Evolutionary conservation across 1,140 invertebrate genomes (phyloP).

Genomic region (Drosophila jambulina): DNA sequence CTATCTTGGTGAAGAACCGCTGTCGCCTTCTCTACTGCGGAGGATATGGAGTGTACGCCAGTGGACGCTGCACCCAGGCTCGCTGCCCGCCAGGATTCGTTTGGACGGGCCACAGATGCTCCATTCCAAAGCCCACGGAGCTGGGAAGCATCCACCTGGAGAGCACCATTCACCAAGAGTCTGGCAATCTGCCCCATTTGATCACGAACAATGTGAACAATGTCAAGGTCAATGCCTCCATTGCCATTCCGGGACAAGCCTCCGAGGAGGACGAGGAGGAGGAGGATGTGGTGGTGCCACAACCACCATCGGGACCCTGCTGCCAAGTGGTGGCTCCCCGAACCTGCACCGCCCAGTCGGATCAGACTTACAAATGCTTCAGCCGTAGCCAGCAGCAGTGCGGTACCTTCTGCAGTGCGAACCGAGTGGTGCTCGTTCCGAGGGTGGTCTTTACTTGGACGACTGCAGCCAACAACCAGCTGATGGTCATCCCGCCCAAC

Average conservation of each 20-base stretch:
- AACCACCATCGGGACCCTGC: constrained; percentile 19
- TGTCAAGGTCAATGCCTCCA: constrained; percentile 59
- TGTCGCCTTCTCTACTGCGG: constrained; percentile 66
- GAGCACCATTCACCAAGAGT: constrained; percentile 18
- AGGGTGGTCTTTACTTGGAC: constrained; percentile 23
- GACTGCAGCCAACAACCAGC: constrained; percentile 25
- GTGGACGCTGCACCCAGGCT: constrained; percentile 43
- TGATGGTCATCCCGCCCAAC: constrained; percentile 62
- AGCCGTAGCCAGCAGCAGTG: constrained; percentile 52
- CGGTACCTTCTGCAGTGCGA: constrained; percentile 56
- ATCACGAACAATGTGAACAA: constrained; percentile 60
- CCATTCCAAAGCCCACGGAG: constrained; percentile 20
- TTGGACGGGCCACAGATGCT: constrained; percentile 66
- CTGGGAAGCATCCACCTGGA: constrained; percentile 48
- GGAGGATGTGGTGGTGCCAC: background rate
- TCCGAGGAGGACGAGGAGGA: constrained; percentile 39
- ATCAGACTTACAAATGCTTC: constrained; percentile 58
- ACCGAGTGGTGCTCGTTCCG: constrained; percentile 53
- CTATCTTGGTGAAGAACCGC: constrained; percentile 35
- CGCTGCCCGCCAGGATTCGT: constrained; percentile 57
- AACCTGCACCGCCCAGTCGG: constrained; percentile 28
- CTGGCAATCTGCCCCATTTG: constrained; percentile 23
- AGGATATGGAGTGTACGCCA: constrained; percentile 8
- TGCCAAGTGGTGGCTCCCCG: constrained; percentile 67
- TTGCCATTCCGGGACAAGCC: constrained; percentile 27